These are phyloP conservation scores for Danio choprae DNA, from an alignment of 2,797 vertebrate species.

Conservation along the genomic window DNA sequence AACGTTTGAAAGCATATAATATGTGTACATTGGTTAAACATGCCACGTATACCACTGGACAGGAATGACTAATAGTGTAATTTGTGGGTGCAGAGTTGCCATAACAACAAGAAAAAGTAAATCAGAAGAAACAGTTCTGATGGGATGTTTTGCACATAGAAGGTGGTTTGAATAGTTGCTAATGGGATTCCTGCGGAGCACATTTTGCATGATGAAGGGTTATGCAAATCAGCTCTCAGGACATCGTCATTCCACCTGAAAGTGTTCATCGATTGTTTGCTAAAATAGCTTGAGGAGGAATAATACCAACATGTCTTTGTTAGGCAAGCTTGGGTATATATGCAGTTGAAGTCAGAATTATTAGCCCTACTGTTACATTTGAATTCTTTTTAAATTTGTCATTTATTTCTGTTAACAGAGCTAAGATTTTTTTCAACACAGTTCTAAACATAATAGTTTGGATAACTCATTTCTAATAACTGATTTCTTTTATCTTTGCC, in stretches of 20 bases:
- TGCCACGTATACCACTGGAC: neutral
- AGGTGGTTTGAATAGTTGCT: neutral
- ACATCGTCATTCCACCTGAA: neutral
- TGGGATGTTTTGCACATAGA: neutral
- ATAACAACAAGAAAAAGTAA: neutral
- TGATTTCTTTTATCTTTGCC: too few species aligned
- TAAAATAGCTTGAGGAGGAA: neutral
- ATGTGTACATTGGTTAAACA: neutral
- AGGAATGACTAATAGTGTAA: neutral
- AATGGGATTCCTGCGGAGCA: neutral
- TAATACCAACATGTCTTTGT: neutral
- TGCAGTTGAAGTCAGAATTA: too few species aligned
- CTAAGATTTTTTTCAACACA: too few species aligned
- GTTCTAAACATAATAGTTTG: too few species aligned
- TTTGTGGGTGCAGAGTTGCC: neutral
- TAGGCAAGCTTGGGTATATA: too few species aligned
- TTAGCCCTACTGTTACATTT: too few species aligned
- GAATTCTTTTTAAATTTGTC: too few species aligned
- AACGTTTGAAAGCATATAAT: neutral
- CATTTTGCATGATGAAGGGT: neutral
- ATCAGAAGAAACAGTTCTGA: neutral
- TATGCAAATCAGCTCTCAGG: neutral
- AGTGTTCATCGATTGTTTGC: neutral
- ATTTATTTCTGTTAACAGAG: too few species aligned
- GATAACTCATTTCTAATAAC: too few species aligned